Conservation (phyloP, 1,140 invertebrate genomes). For the Lordiphosa mommai region DNA sequence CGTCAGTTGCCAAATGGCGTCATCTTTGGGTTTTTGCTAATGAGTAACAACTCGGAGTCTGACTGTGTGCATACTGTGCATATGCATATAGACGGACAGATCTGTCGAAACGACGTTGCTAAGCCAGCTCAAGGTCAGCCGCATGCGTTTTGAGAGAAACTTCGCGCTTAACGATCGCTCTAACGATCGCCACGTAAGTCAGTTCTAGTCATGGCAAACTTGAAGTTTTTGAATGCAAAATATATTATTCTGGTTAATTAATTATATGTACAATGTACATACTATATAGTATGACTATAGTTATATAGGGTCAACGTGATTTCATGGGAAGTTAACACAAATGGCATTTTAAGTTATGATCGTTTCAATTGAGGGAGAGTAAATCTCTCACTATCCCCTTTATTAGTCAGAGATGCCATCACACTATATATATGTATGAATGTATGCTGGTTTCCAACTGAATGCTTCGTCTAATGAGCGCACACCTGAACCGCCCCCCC, state of each 20-base stretch:
- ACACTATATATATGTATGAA: slow-evolving; percentile 9
- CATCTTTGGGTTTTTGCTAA: slow-evolving; percentile 26
- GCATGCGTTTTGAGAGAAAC: slow-evolving; percentile 34
- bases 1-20: slow-evolving; percentile 57
- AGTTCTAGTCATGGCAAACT: slow-evolving; percentile 37
- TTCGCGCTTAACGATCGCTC: slow-evolving; percentile 9
- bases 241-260: slow-evolving; percentile 27
- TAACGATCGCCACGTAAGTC: slow-evolving; percentile 9
- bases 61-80: slow-evolving; percentile 10
- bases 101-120: slow-evolving; percentile 31
- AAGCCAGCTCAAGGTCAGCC: slow-evolving; percentile 34
- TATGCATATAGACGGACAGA: neutral
- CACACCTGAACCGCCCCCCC: slow-evolving; percentile 21
- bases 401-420: slow-evolving; percentile 1
- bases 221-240: slow-evolving; percentile 55
- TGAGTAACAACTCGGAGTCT: slow-evolving; percentile 14
- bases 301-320: neutral
- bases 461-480: slow-evolving; percentile 44
- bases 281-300: neutral
- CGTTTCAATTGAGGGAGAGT: neutral
- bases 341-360: neutral
- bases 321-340: slow-evolving; percentile 6
- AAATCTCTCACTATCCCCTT: neutral
- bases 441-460: slow-evolving; percentile 52
- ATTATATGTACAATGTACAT: slow-evolving; percentile 11